Evolutionary conservation across 2,113 vertebrate genomes (phyloP).

Genomic region (Heterocephalus glaber): DNA sequence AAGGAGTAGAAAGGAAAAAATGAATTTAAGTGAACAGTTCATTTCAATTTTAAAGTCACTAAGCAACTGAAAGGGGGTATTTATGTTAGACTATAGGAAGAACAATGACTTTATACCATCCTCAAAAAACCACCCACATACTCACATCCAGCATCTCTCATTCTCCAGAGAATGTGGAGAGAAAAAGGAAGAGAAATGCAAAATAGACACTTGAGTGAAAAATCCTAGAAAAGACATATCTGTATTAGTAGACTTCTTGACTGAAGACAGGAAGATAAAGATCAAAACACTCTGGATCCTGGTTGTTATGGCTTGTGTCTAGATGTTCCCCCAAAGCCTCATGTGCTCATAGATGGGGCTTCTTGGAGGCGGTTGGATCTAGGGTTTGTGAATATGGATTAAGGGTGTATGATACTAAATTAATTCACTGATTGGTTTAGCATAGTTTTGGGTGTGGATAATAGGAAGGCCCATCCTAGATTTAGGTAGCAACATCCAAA

Average conservation of each 20-base stretch:
- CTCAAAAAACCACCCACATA: background rate
- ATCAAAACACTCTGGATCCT: background rate
- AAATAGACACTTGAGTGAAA: background rate
- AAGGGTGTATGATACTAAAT: too few species aligned
- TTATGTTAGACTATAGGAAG: background rate
- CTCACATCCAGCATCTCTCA: background rate
- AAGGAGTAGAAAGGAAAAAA: background rate
- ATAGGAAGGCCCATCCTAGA: too few species aligned
- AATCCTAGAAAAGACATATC: background rate
- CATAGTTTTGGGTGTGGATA: too few species aligned
- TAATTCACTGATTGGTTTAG: too few species aligned
- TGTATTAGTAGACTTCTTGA: background rate
- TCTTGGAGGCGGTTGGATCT: too few species aligned
- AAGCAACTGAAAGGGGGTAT: background rate
- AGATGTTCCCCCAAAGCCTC: too few species aligned
- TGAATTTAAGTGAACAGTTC: background rate
- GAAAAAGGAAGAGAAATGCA: background rate
- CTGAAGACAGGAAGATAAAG: background rate
- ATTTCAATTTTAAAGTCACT: background rate
- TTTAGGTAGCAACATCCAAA: too few species aligned
- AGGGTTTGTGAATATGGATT: too few species aligned
- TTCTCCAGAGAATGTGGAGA: background rate
- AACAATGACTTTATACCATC: background rate
- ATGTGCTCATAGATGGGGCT: too few species aligned
- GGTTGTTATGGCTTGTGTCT: too few species aligned